phyloP scores from a whole-genome alignment of 1,140 invertebrate species.

The Saccostrea cuccullata region DNA sequence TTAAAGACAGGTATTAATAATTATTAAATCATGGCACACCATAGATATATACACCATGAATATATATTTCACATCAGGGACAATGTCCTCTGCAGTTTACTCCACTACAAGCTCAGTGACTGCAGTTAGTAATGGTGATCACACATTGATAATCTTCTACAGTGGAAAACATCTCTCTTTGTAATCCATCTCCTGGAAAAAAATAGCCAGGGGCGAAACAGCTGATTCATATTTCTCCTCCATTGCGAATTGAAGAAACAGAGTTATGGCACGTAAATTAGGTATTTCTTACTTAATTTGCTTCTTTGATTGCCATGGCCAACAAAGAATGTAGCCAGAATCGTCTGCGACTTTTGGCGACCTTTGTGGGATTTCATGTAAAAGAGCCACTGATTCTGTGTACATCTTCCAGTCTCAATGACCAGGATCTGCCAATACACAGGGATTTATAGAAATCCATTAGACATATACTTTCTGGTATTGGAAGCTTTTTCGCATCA shows the following conservation, averaged over 20 bases:
- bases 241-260: background rate
- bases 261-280: constrained; percentile 8
- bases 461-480: background rate
- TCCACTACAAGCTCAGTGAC: background rate
- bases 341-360: background rate
- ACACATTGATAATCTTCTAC: background rate
- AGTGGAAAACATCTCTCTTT: background rate
- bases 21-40: too few species aligned
- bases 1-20: too few species aligned
- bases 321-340: background rate
- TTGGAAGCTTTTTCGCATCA: background rate
- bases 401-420: background rate
- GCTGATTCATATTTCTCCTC: background rate
- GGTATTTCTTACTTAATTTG: constrained; percentile 6
- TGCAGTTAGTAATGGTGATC: background rate
- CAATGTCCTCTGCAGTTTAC: background rate
- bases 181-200: background rate
- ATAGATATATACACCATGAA: too few species aligned
- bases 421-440: background rate
- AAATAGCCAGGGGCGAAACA: background rate
- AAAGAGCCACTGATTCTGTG: background rate
- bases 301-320: background rate
- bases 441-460: background rate
- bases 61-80: too few species aligned
- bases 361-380: background rate